phyloP scores from a whole-genome alignment of 2,113 vertebrate genomes.

The Charina bottae region DNA sequence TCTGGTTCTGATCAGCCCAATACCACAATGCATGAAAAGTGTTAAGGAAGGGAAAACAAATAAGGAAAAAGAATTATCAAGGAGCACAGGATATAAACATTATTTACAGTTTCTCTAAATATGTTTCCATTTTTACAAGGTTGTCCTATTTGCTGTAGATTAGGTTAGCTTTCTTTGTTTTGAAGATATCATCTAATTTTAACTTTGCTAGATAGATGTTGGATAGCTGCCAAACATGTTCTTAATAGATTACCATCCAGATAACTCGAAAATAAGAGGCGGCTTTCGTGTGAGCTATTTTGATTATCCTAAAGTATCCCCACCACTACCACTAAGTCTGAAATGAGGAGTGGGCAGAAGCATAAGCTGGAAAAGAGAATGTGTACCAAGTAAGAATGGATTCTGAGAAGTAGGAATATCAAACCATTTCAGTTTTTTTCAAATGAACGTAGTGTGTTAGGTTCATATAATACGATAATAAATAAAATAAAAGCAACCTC shows the following conservation, averaged over 20 bases:
- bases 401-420: not conserved
- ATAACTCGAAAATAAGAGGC: not conserved
- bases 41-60: slow-evolving; percentile 40
- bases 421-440: not conserved
- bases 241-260: not conserved
- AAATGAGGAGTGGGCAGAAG: not conserved
- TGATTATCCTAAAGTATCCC: not conserved
- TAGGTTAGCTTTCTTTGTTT: not conserved
- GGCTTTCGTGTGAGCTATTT: not conserved
- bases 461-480: not conserved
- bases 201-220: not conserved
- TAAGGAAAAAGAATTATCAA: slow-evolving; percentile 42
- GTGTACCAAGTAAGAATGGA: not conserved
- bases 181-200: not conserved
- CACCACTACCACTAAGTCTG: not conserved
- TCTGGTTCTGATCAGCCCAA: slow-evolving; percentile 68
- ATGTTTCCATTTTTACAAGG: not conserved
- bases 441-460: not conserved
- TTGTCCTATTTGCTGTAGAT: not conserved
- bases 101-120: slow-evolving; percentile 41
- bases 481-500: not conserved
- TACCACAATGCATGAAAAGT: slow-evolving; percentile 64
- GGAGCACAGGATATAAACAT: slow-evolving; percentile 47
- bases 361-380: not conserved
- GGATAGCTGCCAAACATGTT: not conserved